phyloP scores from a whole-genome alignment of 1,140 invertebrate species.

The Orius insidiosus region DNA sequence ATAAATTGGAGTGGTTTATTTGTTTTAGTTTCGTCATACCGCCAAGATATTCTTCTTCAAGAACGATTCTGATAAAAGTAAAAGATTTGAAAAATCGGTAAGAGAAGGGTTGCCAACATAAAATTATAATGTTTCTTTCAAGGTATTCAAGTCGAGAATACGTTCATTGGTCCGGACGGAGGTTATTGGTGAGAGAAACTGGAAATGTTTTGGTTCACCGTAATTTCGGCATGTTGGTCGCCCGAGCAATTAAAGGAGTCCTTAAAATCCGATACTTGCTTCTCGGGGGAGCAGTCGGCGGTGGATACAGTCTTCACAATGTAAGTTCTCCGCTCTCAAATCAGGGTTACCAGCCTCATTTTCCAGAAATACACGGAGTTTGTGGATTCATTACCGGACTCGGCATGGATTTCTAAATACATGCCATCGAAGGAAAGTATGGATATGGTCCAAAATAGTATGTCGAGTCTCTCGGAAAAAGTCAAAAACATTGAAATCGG shows the following conservation, averaged over 20 bases:
- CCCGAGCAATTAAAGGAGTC: conserved; percentile 44
- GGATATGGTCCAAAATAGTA: conserved; percentile 49
- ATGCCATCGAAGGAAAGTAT: conserved; percentile 66
- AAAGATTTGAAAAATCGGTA: too few relatives aligned
- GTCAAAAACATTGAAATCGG: conserved; percentile 58
- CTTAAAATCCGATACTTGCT: conserved; percentile 80
- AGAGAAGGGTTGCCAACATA: too few relatives aligned
- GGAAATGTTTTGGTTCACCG: too few relatives aligned
- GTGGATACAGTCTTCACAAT: conserved; percentile 72
- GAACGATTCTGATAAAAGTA: too few relatives aligned
- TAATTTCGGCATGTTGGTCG: conserved; percentile 35
- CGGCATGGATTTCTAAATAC: conserved; percentile 72
- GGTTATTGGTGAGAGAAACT: too few relatives aligned
- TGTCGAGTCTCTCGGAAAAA: conserved; percentile 49
- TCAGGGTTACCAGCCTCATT: background rate
- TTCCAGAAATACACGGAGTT: conserved; percentile 89
- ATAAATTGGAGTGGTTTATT: too few relatives aligned
- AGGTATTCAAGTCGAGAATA: too few relatives aligned
- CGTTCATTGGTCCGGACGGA: too few relatives aligned
- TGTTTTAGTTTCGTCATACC: too few relatives aligned
- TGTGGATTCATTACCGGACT: conserved; percentile 80
- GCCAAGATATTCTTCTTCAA: too few relatives aligned
- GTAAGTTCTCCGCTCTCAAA: conserved; percentile 34
- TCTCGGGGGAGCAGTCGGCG: conserved; percentile 74
- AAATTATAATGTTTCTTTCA: too few relatives aligned